phyloP scores from a whole-genome alignment of 2,888 invertebrate species.

The Nomada goodeniana region DNA sequence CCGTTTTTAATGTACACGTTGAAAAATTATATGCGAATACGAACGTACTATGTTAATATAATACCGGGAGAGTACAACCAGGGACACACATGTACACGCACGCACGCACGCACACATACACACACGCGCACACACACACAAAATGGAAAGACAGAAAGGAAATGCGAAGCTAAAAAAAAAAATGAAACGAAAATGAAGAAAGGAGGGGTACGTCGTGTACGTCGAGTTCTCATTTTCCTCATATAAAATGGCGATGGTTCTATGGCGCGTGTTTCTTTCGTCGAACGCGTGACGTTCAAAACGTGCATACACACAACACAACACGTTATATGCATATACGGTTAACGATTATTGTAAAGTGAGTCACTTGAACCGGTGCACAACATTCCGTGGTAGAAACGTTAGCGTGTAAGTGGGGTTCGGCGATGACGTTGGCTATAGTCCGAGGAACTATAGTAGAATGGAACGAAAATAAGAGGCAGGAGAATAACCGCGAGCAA shows the following conservation, averaged over 20 bases:
- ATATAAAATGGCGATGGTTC: neutral
- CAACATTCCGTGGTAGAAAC: conserved; percentile 69
- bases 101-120: neutral
- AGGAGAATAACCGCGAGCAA: conserved; percentile 12
- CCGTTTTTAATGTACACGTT: conserved; percentile 35
- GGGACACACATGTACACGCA: conserved; percentile 19
- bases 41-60: conserved; percentile 21
- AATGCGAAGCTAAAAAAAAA: too few species aligned
- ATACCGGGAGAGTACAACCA: conserved; percentile 34
- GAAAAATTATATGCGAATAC: conserved; percentile 54
- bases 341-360: conserved; percentile 38
- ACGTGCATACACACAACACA: neutral
- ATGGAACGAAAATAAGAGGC: conserved; percentile 1
- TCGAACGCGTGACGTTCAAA: neutral
- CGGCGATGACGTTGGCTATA: conserved; percentile 23
- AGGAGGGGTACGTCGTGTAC: neutral
- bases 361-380: conserved; percentile 46
- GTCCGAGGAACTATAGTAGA: neutral
- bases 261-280: neutral
- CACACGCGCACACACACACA: neutral
- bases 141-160: too few species aligned
- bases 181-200: neutral
- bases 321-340: neutral
- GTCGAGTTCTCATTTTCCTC: neutral
- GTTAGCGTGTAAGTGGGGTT: conserved; percentile 52